Conservation (phyloP, 2,113 vertebrate species). For the Halichoeres trimaculatus region DNA sequence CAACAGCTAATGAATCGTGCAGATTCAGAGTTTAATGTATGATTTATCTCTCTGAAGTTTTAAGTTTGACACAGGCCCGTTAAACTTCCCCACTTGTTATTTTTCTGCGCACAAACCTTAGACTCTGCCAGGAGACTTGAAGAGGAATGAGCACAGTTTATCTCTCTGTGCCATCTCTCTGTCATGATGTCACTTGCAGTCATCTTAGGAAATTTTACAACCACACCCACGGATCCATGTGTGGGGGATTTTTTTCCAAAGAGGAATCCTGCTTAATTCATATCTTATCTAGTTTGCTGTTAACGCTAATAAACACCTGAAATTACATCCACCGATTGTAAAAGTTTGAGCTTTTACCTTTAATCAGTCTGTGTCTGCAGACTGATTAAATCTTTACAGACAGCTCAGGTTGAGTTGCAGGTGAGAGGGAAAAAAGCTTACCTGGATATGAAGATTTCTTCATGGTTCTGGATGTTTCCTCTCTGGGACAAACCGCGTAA, state of each 20-base stretch:
- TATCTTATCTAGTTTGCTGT: background rate
- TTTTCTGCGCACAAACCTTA: background rate
- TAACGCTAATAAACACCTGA: constrained; percentile 11
- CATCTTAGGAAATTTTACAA: constrained; percentile 16
- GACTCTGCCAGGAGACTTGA: background rate
- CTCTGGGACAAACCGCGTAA: background rate
- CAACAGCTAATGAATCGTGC: background rate
- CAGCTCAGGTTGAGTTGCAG: background rate
- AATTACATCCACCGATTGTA: background rate
- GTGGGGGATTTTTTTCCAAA: background rate
- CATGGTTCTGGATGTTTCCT: constrained; percentile 57
- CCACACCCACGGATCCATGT: constrained; percentile 54
- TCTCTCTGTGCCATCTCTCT: constrained; percentile 12
- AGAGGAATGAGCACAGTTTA: background rate
- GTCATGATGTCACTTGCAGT: constrained; percentile 29
- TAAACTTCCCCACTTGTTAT: no score
- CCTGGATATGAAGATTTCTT: constrained; percentile 73
- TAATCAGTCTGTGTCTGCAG: background rate
- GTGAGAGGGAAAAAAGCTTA: constrained; percentile 19
- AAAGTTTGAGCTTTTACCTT: background rate
- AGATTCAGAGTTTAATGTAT: background rate
- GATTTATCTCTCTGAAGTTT: background rate
- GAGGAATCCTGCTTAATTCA: no score
- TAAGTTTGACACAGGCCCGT: background rate
- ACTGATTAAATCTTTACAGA: background rate